A percentile compares a stretch with the other conserved stretches of the same genome.
Evolutionary conservation across 2,888 invertebrate species (phyloP).

Genomic region (Nomada lathburiana): DNA sequence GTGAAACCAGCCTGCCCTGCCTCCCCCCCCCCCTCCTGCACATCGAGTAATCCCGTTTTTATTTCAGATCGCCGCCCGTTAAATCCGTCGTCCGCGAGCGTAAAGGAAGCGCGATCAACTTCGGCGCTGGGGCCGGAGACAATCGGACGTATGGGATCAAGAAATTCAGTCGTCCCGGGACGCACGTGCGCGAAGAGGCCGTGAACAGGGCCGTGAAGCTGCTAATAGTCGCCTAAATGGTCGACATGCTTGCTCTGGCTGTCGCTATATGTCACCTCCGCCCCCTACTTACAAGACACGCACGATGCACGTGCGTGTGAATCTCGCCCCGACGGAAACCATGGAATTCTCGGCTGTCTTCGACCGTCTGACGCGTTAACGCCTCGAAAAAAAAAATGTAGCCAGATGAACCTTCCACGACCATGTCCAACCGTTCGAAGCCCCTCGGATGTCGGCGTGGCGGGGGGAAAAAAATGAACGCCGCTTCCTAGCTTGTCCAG

Average conservation of each 20-base stretch:
- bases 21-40: too few species aligned
- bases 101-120: too few species aligned
- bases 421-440: not conserved
- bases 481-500: too few species aligned
- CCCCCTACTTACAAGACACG: conserved; percentile 69
- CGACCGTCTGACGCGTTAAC: conserved; percentile 23
- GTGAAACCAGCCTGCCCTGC: too few species aligned
- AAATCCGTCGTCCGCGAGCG: too few species aligned
- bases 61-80: too few species aligned
- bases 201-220: conserved; percentile 56
- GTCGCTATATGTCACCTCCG: conserved; percentile 76
- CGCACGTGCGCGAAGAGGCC: conserved; percentile 61
- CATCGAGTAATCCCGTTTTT: too few species aligned
- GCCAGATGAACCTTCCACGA: conserved; percentile 2
- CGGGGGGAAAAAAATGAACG: too few species aligned
- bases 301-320: conserved; percentile 67
- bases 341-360: conserved; percentile 45
- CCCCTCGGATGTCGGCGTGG: conserved; percentile 42
- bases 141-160: not conserved
- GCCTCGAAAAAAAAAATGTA: not conserved
- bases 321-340: conserved; percentile 51
- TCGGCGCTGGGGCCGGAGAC: not conserved
- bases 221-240: conserved; percentile 78
- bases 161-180: conserved; percentile 1
- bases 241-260: conserved; percentile 71